Percentiles rank a stretch among this genome's conserved stretches.
phyloP scores from a whole-genome alignment of 1,140 invertebrate genomes.

The Neodiprion lecontei region DNA sequence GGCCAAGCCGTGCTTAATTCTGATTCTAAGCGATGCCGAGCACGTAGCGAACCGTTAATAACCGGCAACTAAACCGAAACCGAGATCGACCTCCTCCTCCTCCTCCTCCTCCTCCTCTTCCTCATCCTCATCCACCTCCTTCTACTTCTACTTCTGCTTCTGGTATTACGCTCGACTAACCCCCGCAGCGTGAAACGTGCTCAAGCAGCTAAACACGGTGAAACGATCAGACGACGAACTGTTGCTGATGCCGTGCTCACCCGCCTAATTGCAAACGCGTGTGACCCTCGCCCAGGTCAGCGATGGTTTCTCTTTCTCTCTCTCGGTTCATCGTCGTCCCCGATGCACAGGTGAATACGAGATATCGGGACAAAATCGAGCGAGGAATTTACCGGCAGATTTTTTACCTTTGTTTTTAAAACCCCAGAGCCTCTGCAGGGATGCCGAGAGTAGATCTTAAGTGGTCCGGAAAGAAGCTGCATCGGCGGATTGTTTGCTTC shows the following conservation, averaged over 20 bases:
- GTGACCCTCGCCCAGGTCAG: neutral
- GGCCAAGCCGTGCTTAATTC: too few species aligned
- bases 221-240: slow-evolving; percentile 5
- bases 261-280: neutral
- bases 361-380: too few species aligned
- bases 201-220: slow-evolving; percentile 1
- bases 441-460: too few species aligned
- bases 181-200: neutral
- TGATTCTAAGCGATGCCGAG: neutral
- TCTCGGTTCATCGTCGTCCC: neutral
- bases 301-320: neutral
- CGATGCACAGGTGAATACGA: too few species aligned
- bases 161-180: neutral
- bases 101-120: neutral
- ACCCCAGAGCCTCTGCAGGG: too few species aligned
- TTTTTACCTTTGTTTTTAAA: too few species aligned
- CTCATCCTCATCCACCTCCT: neutral
- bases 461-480: too few species aligned
- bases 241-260: neutral
- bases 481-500: too few species aligned
- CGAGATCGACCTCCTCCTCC: neutral
- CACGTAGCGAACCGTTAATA: slow-evolving; percentile 7
- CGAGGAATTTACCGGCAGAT: too few species aligned
- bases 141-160: too few species aligned
- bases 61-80: neutral